Conservation (phyloP, 2,888 invertebrate genomes). For the Pandemis heparana region DNA sequence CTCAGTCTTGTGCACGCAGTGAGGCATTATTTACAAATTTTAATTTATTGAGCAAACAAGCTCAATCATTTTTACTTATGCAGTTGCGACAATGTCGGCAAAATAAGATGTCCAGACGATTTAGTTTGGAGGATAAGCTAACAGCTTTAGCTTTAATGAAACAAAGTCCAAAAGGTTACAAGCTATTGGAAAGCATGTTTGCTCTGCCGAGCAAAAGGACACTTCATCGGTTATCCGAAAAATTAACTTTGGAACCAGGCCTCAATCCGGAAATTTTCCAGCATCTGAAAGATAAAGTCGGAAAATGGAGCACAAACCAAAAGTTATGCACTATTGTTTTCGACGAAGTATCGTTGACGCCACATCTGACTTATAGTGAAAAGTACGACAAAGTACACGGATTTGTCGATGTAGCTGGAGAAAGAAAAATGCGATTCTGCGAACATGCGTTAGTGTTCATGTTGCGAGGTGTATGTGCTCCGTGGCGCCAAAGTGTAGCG, state of each 20-base stretch:
- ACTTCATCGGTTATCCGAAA: slow-evolving; percentile 23
- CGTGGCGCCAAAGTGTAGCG: slow-evolving; percentile 11
- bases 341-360: slow-evolving; percentile 14
- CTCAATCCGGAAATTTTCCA: slow-evolving; percentile 6
- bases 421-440: too few species aligned
- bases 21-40: too few species aligned
- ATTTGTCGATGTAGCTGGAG: slow-evolving; percentile 14
- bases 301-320: slow-evolving; percentile 7
- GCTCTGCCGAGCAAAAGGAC: slow-evolving; percentile 44
- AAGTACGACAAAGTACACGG: slow-evolving; percentile 7
- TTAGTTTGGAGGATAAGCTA: slow-evolving; percentile 41
- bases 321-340: slow-evolving; percentile 9
- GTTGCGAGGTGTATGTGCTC: slow-evolving; percentile 9
- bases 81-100: slow-evolving; percentile 42
- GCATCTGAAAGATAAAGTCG: not conserved
- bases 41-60: slow-evolving; percentile 9
- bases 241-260: slow-evolving; percentile 14
- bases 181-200: slow-evolving; percentile 46
- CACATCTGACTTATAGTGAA: slow-evolving; percentile 6
- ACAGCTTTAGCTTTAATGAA: slow-evolving; percentile 37
- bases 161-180: slow-evolving; percentile 41
- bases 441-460: slow-evolving; percentile 28
- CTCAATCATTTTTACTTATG: slow-evolving; percentile 45
- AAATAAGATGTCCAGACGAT: slow-evolving; percentile 38
- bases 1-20: too few species aligned